Base-by-base conservation (phyloP, 2,797 vertebrate species). In the Australoheros facetus region DNA sequence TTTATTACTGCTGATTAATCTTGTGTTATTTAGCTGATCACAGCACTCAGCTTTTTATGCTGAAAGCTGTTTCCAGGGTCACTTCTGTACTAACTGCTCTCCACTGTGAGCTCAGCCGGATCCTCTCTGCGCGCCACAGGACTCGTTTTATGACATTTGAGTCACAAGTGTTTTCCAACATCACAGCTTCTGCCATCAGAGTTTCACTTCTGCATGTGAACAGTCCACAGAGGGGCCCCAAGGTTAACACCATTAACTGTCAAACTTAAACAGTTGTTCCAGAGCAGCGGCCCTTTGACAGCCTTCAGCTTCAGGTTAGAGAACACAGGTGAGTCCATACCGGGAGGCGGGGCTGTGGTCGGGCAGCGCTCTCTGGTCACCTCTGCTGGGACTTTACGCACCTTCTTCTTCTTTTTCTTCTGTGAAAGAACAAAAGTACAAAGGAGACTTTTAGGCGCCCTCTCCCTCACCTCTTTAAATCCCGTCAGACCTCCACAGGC, bases 321-420 rank as follows among this genome's bases (percentile, higher is more conserved):
- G 9, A 48, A 19, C 23, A 7, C 28, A 4, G 28, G 30, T 56
- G 37, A 57, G 30, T 12, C 4, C 26, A 1, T 84, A 90, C 91
- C 92, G 0, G 86, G 74, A 37, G 85, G 69, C 1, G 10, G 87
- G 21, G 69, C 76, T 21, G 21, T 12, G n/a, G 56, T 73, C 2
- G n/a, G 71, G 26, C 85, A 87, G 39, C 78, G 48, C 11, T 95
- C 91, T 56, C 83, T 93, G 32, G n/a, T 75, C 70, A 91, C 90
- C 48, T 96, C 94, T n/a, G 92, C 92, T 12, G 94, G 88, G 78
- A 90, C 85, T 87, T 94, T 96, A 37, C 71, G 90, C 0, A 81
- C 81, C 55, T 73, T 73, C 73, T 93, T 96, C 83, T 89, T 95
- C 90, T 95, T 97, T 82, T 94, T 97, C 84, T 95, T 97, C 95